Conservation (phyloP, 1,140 invertebrate species). For the Tetramorium parvispinum region DNA sequence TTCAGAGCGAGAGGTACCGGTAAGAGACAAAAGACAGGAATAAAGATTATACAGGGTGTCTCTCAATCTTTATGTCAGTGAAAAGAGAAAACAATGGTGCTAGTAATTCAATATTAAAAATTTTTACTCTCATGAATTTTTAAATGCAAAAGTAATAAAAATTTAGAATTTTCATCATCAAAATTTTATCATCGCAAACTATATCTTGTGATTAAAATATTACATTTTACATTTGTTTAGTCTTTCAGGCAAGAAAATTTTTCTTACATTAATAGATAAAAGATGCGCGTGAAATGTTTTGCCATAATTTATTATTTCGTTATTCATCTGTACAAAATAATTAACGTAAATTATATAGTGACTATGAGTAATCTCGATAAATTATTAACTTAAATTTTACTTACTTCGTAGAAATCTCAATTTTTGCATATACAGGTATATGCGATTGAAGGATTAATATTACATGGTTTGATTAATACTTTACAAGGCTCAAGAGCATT, state of each 20-base stretch:
- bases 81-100: background rate
- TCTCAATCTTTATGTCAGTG: background rate
- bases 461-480: background rate
- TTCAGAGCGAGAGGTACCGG: conserved; percentile 1
- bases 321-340: background rate
- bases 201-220: background rate
- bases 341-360: background rate
- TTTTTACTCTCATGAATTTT: background rate
- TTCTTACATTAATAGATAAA: background rate
- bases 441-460: background rate
- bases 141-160: background rate
- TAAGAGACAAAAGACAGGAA: conserved; percentile 36
- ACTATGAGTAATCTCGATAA: background rate
- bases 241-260: background rate
- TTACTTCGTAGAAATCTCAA: background rate
- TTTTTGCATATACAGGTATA: background rate
- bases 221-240: background rate
- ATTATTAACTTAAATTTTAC: background rate
- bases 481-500: background rate
- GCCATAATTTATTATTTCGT: background rate
- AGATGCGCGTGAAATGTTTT: background rate
- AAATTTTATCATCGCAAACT: background rate
- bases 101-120: background rate
- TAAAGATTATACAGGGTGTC: conserved; percentile 40
- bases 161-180: background rate